Evolutionary conservation across 92 coral and sea anemone genomes (phyloP).

Genomic region (Phymanthus crucifer): DNA sequence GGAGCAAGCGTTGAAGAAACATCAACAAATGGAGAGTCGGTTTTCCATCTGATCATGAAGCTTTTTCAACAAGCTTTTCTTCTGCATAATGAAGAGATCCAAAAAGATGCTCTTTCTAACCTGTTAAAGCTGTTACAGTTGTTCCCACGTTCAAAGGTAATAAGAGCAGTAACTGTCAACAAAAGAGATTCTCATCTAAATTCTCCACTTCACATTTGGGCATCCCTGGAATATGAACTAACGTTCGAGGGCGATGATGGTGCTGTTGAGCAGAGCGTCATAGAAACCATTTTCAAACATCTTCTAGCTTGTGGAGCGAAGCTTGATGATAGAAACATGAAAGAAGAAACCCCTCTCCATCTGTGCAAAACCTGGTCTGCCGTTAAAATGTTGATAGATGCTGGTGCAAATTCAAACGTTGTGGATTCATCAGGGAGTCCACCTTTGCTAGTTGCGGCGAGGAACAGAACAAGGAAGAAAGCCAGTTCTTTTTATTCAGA

Average conservation of each 20-base stretch:
- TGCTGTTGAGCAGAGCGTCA: neutral
- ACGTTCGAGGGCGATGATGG: neutral
- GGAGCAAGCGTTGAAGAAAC: neutral
- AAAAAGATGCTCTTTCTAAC: neutral
- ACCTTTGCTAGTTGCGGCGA: slow-evolving; percentile 22
- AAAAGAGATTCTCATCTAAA: neutral
- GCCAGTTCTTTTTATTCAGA: neutral
- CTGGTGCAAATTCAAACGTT: slow-evolving; percentile 38
- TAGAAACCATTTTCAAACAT: slow-evolving; percentile 9
- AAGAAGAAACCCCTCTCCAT: neutral
- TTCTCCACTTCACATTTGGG: too few species aligned
- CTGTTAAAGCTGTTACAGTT: slow-evolving; percentile 1
- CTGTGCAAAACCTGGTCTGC: slow-evolving; percentile 15
- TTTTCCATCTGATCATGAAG: slow-evolving; percentile 17
- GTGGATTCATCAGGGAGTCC: slow-evolving; percentile 7
- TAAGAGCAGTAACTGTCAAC: neutral
- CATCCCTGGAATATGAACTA: too few species aligned
- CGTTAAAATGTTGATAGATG: slow-evolving; percentile 5
- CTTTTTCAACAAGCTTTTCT: neutral
- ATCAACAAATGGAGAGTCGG: slow-evolving; percentile 11
- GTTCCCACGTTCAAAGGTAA: neutral
- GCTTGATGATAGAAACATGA: slow-evolving; percentile 10
- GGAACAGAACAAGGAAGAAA: neutral
- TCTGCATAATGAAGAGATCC: neutral
- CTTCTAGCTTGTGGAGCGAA: slow-evolving; percentile 20